Evolutionary conservation across 1,140 invertebrate species (phyloP), one percentile per base, ranked within the genome.

Genomic region (Sycophila sp.): DNA sequence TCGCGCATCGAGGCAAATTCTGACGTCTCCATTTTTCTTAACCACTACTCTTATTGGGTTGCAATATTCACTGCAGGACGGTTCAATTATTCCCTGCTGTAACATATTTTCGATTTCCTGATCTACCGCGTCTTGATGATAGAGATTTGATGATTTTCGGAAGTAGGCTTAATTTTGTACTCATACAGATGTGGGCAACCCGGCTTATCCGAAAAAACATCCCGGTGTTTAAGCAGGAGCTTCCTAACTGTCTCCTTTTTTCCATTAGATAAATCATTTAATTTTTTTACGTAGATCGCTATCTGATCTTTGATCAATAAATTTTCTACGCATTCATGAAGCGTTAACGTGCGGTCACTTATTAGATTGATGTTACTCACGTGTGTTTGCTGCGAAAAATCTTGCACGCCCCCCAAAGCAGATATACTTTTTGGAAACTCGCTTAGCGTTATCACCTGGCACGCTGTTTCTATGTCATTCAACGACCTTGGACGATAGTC

Each of bases 1-100:
- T 8, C 80, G 72, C 80, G 78, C 80, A 72, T 82, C 79, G 42
- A 83, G 63, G 28, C 78, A 77, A 13, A 83, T 53, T 26, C 80
- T 65, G 1, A 82, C 69, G 2, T 73, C 56, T 0, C 73, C 74
- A 69, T 80, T 75, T 19, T 38, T 71, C 58, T 82, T 80, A 17
- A 72, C 49, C 1, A 78, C 80, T 24, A 76, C 71, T 0, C 73
- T 69, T 8, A 81, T 40, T 7, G 78, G 81, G 60, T 77, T 83
- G 55, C 75, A 75, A 65, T 76, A 83, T 4, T 74, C 66, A 3
- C 77, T 81, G 7, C 59, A 30, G 13, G 74, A 69, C 4, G 76
- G 38, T 40, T 75, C 74, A 3, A 79, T 74, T 7, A 80, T 74
- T 5, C 68, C 59, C 2, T 59, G 26, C 8, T 67, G 15, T 11